Percentiles rank a stretch among this genome's conserved stretches.
Conservation (phyloP, 2,888 invertebrate species). For the Aradus depressus region DNA sequence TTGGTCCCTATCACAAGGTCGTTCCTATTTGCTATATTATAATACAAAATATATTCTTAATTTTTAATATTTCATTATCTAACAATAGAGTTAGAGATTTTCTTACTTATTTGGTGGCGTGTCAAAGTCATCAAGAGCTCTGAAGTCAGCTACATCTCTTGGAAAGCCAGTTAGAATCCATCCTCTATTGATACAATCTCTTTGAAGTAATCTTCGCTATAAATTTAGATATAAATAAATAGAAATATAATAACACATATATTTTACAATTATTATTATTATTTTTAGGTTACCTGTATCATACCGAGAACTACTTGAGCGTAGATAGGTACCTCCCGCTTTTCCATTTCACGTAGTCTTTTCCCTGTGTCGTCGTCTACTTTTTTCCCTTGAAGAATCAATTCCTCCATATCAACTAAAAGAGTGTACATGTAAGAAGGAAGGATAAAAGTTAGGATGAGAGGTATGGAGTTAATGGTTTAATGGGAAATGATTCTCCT, state of each 20-base stretch:
- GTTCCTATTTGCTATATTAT: too few species aligned
- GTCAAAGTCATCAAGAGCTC: slow-evolving; percentile 44
- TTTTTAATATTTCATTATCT: too few species aligned
- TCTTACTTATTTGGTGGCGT: slow-evolving; percentile 54
- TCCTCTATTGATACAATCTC: slow-evolving; percentile 49
- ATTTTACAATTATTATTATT: background rate
- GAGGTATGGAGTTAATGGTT: too few species aligned
- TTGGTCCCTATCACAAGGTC: too few species aligned
- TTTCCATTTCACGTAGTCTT: slow-evolving; percentile 31
- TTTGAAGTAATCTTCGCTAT: slow-evolving; percentile 35
- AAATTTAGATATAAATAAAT: background rate
- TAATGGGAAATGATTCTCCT: too few species aligned
- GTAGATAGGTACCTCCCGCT: slow-evolving; percentile 18
- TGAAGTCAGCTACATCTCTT: slow-evolving; percentile 45
- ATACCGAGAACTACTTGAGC: slow-evolving; percentile 19
- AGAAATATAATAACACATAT: slow-evolving; percentile 4
- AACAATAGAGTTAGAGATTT: too few species aligned
- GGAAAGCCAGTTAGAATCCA: slow-evolving; percentile 55
- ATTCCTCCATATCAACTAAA: slow-evolving; percentile 46
- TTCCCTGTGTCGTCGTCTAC: slow-evolving; percentile 36
- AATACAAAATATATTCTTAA: too few species aligned
- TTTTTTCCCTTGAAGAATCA: slow-evolving; percentile 42
- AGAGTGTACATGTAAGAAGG: slow-evolving; percentile 5
- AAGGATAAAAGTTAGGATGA: too few species aligned
- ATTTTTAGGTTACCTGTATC: slow-evolving; percentile 19